Conservation (phyloP, 2,797 vertebrate genomes). For the Coccyzus lansbergi region DNA sequence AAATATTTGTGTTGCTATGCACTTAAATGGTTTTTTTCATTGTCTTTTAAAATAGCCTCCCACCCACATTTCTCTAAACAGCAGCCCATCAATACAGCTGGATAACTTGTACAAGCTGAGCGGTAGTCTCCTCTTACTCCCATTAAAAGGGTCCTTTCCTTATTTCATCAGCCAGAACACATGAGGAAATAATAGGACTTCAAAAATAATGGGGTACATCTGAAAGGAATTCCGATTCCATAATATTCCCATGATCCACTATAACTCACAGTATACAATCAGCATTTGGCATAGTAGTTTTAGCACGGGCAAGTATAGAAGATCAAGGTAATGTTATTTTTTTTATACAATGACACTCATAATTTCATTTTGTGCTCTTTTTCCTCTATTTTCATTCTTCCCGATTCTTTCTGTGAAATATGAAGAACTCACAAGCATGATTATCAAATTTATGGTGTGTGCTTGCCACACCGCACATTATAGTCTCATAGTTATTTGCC, state of each 20-base stretch:
- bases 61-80: constrained; percentile 76
- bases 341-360: constrained; percentile 45
- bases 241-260: constrained; percentile 46
- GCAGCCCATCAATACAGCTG: constrained; percentile 82
- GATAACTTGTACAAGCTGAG: constrained; percentile 80
- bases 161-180: constrained; percentile 45
- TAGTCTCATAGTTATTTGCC: constrained; percentile 67
- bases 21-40: constrained; percentile 82
- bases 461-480: constrained; percentile 58
- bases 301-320: constrained; percentile 39
- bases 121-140: constrained; percentile 62
- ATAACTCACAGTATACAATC: constrained; percentile 6
- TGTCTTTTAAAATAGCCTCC: constrained; percentile 81
- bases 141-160: constrained; percentile 79
- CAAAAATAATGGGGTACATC: constrained; percentile 16
- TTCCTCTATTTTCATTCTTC: constrained; percentile 4
- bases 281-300: constrained; percentile 6
- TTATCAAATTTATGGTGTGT: constrained; percentile 72
- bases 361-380: neutral
- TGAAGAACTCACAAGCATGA: constrained; percentile 66
- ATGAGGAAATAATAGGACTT: constrained; percentile 40
- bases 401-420: constrained; percentile 31
- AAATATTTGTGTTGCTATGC: constrained; percentile 85
- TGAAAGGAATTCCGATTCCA: constrained; percentile 46
- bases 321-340: constrained; percentile 36